Percentiles rank a stretch among this genome's conserved stretches.
These are phyloP conservation scores for Tolypeutes matacus DNA, from an alignment of 2,797 vertebrate genomes.

Conservation along the genomic window DNA sequence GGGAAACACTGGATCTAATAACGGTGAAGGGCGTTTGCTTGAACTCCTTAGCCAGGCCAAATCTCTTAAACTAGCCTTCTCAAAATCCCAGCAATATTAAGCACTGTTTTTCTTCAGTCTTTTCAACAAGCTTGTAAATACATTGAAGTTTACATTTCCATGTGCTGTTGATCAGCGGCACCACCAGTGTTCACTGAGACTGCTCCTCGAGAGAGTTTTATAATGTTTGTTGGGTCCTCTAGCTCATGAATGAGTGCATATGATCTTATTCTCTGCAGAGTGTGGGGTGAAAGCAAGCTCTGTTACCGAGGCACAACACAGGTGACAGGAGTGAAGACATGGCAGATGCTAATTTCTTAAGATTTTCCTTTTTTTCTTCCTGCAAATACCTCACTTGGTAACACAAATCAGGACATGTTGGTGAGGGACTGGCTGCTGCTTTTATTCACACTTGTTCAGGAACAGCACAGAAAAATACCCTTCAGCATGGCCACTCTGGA, in stretches of 20 bases:
- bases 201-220: constrained; percentile 80
- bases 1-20: constrained; percentile 71
- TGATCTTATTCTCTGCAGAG: constrained; percentile 69
- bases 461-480: constrained; percentile 87
- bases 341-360: constrained; percentile 76
- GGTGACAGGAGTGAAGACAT: constrained; percentile 67
- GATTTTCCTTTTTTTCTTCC: constrained; percentile 79
- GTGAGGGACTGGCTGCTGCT: constrained; percentile 88
- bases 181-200: constrained; percentile 84
- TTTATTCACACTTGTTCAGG: constrained; percentile 89
- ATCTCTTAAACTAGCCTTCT: constrained; percentile 85
- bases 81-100: constrained; percentile 87
- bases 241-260: constrained; percentile 75
- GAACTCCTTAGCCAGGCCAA: constrained; percentile 81
- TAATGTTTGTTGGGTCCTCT: constrained; percentile 72
- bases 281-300: constrained; percentile 78
- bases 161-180: constrained; percentile 81
- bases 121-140: constrained; percentile 88
- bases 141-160: constrained; percentile 88
- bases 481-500: constrained; percentile 83
- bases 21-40: constrained; percentile 82
- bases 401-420: constrained; percentile 88
- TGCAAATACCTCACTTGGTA: constrained; percentile 91
- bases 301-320: constrained; percentile 73
- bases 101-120: constrained; percentile 85